A percentile compares a stretch with the other conserved stretches of the same genome.
phyloP scores from a whole-genome alignment of 2,113 vertebrate species.

The Ciconia maguari region DNA sequence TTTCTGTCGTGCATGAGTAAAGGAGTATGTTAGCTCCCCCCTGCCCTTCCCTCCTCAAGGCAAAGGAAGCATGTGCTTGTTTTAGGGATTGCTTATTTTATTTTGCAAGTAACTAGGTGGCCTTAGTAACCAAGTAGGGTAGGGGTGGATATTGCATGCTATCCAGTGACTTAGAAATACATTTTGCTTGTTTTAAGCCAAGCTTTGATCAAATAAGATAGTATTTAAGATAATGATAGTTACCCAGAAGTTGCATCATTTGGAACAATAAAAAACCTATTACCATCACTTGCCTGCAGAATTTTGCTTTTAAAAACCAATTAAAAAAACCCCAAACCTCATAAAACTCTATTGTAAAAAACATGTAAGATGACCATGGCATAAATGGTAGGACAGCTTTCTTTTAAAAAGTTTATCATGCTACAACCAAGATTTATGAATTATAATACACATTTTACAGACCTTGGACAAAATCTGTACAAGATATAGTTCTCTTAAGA shows the following conservation, averaged over 20 bases:
- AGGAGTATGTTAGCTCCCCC: conserved; percentile 19
- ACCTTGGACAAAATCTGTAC: conserved; percentile 12
- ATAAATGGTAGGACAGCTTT: conserved; percentile 40
- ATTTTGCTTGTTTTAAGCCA: conserved; percentile 28
- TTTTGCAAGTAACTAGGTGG: neutral
- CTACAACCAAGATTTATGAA: neutral
- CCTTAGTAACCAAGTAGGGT: conserved; percentile 19
- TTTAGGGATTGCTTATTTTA: conserved; percentile 31
- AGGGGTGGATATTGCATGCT: conserved; percentile 55
- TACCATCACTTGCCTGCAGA: conserved; percentile 13
- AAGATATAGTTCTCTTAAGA: neutral
- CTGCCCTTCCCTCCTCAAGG: neutral
- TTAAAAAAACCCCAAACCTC: neutral
- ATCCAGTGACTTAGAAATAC: conserved; percentile 29
- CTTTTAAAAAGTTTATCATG: conserved; percentile 29
- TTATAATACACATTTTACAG: neutral
- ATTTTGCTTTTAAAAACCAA: conserved; percentile 13
- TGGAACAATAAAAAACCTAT: conserved; percentile 22
- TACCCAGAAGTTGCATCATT: conserved; percentile 51
- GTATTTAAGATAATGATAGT: conserved; percentile 19
- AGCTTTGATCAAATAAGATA: neutral
- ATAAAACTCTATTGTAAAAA: conserved; percentile 29
- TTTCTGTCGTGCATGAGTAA: conserved; percentile 24
- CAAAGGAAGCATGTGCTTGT: conserved; percentile 56
- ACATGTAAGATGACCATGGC: conserved; percentile 55